A percentile compares a stretch with the other conserved stretches of the same genome.
Evolutionary conservation across 2,797 vertebrate genomes (phyloP).

Genomic region (Siniperca scherzeri): DNA sequence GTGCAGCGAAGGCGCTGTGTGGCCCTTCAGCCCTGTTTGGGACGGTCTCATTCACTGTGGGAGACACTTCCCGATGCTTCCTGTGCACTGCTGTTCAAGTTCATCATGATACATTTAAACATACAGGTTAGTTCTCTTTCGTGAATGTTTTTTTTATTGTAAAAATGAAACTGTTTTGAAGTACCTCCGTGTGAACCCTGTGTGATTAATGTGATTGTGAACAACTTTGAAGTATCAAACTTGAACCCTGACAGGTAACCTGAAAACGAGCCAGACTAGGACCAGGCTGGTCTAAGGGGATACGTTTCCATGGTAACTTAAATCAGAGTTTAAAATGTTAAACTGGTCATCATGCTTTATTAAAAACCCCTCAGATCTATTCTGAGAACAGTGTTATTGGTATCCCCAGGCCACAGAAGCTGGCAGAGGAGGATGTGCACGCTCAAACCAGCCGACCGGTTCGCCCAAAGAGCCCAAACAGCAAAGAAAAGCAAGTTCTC

Average conservation of each 20-base stretch:
- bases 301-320: background rate
- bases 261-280: background rate
- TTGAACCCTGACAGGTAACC: background rate
- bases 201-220: no score
- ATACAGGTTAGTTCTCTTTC: background rate
- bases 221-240: background rate
- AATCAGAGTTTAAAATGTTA: background rate
- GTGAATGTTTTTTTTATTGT: no score
- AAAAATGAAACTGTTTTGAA: no score
- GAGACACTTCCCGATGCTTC: background rate
- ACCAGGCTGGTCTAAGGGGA: background rate
- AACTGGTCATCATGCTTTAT: background rate
- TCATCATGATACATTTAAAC: background rate
- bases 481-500: background rate
- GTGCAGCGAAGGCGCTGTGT: background rate
- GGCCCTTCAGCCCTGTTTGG: background rate
- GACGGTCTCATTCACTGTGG: background rate
- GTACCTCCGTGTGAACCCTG: no score
- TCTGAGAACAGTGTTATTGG: background rate
- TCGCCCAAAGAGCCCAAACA: background rate
- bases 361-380: background rate
- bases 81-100: background rate
- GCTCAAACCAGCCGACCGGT: background rate
- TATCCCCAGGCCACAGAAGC: background rate
- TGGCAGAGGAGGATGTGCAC: background rate